These are phyloP conservation scores for Mechanitis mazaeus DNA, from an alignment of 2,888 invertebrate species.

Conservation along the genomic window DNA sequence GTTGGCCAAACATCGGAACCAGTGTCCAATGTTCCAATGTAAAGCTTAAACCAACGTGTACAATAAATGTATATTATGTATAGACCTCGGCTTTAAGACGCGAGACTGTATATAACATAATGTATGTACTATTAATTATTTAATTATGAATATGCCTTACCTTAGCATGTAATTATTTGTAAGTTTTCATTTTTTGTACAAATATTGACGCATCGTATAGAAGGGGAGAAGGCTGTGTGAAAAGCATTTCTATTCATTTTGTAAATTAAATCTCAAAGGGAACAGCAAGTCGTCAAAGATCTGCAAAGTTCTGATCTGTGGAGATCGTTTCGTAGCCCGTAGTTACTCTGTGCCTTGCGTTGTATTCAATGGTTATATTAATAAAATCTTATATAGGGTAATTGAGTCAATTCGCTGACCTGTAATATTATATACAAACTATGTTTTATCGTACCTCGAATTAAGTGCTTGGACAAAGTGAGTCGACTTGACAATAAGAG, in stretches of 20 bases:
- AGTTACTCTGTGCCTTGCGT: slow-evolving; percentile 69
- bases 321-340: slow-evolving; percentile 23
- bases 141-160: slow-evolving; percentile 70
- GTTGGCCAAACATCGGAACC: slow-evolving; percentile 1
- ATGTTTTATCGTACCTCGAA: slow-evolving; percentile 61
- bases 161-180: slow-evolving; percentile 40
- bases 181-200: slow-evolving; percentile 54
- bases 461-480: slow-evolving; percentile 63
- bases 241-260: slow-evolving; percentile 55
- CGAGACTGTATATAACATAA: slow-evolving; percentile 69
- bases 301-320: no score
- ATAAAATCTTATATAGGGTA: slow-evolving; percentile 58
- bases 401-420: slow-evolving; percentile 70
- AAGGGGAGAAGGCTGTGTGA: slow-evolving; percentile 64
- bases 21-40: slow-evolving; percentile 5
- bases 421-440: slow-evolving; percentile 58
- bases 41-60: slow-evolving; percentile 15
- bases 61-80: slow-evolving; percentile 43
- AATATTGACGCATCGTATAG: slow-evolving; percentile 38
- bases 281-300: not conserved
- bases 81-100: slow-evolving; percentile 65
- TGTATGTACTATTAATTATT: slow-evolving; percentile 62
- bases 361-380: slow-evolving; percentile 57
- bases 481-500: slow-evolving; percentile 67
- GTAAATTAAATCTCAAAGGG: not conserved